phyloP scores from a whole-genome alignment of 2,888 invertebrate genomes.

The Melinopterus prodromus region DNA sequence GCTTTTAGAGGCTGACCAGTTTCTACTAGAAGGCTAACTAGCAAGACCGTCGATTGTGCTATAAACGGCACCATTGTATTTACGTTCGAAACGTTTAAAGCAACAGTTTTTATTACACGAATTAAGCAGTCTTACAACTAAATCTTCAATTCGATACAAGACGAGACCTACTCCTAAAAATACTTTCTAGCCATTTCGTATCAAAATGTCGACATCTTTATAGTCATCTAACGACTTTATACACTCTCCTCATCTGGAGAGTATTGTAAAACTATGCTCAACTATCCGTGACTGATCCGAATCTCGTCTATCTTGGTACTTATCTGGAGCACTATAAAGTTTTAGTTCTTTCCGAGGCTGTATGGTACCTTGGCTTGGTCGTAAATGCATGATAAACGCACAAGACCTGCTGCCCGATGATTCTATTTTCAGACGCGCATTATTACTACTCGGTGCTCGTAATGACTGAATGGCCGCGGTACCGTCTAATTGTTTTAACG shows the following conservation, averaged over 20 bases:
- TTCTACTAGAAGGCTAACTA: not conserved
- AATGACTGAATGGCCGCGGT: not conserved
- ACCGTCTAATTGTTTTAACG: not conserved
- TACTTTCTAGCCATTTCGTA: too few relatives aligned
- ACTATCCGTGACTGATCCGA: not conserved
- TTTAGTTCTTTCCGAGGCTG: not conserved
- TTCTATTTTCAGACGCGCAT: not conserved
- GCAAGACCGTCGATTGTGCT: not conserved
- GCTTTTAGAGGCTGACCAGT: not conserved
- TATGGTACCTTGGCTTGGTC: not conserved
- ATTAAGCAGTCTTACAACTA: not conserved
- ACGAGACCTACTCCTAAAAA: too few relatives aligned
- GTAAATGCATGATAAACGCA: not conserved
- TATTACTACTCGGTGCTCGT: not conserved
- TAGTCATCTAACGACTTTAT: not conserved
- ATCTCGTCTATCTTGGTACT: not conserved
- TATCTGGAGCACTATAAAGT: not conserved
- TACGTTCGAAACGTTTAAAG: not conserved
- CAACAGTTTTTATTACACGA: not conserved
- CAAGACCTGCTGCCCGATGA: not conserved
- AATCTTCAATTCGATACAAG: not conserved
- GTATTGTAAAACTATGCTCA: not conserved
- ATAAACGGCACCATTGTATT: not conserved
- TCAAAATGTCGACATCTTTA: too few relatives aligned
- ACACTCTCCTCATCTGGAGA: not conserved